A percentile compares a stretch with the other conserved stretches of the same genome.
phyloP scores from a whole-genome alignment of 1,140 invertebrate genomes.

The Sycophaga agraensis region DNA sequence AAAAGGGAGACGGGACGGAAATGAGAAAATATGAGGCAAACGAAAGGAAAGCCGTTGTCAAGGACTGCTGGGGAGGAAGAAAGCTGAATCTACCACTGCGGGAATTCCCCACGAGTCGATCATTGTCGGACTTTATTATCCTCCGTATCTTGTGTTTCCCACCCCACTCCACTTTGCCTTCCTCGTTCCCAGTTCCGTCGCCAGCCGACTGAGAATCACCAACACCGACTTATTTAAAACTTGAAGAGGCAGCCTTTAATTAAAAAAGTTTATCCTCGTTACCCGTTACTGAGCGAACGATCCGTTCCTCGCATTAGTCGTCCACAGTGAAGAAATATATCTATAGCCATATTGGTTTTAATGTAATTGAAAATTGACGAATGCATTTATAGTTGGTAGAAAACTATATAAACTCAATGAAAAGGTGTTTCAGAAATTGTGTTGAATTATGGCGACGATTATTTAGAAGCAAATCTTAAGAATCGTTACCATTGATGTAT shows the following conservation, averaged over 20 bases:
- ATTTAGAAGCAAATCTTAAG: too few relatives aligned
- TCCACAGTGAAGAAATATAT: too few relatives aligned
- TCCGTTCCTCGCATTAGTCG: not conserved
- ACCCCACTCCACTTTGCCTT: not conserved
- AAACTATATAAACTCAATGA: too few relatives aligned
- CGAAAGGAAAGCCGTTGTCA: too few relatives aligned
- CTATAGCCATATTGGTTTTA: not conserved
- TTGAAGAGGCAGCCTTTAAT: slow-evolving; percentile 20
- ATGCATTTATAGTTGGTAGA: too few relatives aligned
- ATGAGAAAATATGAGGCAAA: too few relatives aligned
- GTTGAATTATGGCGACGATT: not conserved
- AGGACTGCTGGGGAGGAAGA: too few relatives aligned
- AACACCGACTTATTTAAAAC: slow-evolving; percentile 19
- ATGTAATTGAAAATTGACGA: not conserved
- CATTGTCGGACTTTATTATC: not conserved
- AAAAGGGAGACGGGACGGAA: too few relatives aligned
- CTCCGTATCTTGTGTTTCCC: not conserved
- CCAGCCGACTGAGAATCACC: not conserved
- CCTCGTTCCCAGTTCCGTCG: not conserved
- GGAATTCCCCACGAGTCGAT: not conserved
- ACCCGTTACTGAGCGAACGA: not conserved
- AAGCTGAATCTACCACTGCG: too few relatives aligned
- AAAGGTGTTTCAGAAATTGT: not conserved
- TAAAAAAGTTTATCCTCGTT: slow-evolving; percentile 25
- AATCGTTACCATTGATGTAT: too few relatives aligned